phyloP scores from a whole-genome alignment of 2,113 vertebrate genomes.

The Amphiprion percula region DNA sequence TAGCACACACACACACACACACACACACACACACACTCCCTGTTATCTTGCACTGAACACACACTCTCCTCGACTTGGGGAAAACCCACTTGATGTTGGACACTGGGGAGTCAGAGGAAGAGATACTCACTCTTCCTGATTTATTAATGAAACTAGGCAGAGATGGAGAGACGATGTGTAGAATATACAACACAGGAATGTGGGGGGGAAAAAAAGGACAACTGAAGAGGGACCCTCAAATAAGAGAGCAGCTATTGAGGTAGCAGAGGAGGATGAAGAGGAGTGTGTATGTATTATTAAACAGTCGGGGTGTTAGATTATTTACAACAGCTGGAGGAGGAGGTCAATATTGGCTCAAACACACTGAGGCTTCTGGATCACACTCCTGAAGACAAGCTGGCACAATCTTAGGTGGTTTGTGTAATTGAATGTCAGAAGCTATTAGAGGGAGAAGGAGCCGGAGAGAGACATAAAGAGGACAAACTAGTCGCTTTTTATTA shows the following conservation, averaged over 20 bases:
- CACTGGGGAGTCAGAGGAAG: conserved; percentile 26
- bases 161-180: conserved; percentile 30
- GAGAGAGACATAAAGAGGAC: conserved; percentile 55
- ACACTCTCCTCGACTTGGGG: not conserved
- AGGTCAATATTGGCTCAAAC: conserved; percentile 18
- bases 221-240: not conserved
- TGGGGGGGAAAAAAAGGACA: not conserved
- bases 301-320: conserved; percentile 63
- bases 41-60: not conserved
- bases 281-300: conserved; percentile 67
- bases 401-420: conserved; percentile 43
- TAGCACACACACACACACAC: not conserved
- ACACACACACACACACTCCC: not conserved
- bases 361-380: conserved; percentile 2
- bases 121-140: conserved; percentile 40
- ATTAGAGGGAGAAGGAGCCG: conserved; percentile 7
- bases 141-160: conserved; percentile 60
- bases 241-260: conserved; percentile 15
- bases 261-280: conserved; percentile 7
- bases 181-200: not conserved
- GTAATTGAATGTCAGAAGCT: conserved; percentile 54
- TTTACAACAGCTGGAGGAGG: conserved; percentile 67
- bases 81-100: not conserved
- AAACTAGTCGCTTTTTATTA: conserved; percentile 47
- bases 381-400: not conserved